Evolutionary conservation across 2,888 invertebrate genomes (phyloP), one percentile per base, ranked within the genome.

Genomic region (Chymomyza caudatula): DNA sequence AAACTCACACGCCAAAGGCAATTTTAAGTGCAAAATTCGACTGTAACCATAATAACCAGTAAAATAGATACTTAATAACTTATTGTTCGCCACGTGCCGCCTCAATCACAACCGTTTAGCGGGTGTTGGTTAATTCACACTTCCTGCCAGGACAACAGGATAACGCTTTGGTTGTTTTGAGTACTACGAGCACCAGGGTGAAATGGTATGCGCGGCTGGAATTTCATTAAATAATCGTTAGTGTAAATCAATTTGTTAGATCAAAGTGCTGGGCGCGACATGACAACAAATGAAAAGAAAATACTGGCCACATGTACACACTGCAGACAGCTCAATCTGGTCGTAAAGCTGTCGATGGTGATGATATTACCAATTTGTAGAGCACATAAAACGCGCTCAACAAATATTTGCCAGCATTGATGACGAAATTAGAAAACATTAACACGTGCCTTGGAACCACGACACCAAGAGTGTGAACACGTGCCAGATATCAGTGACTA

Each of bases 221-320:
- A 85, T 85, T 85, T 85, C 86, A 85, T 85, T 85, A 86, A 85
- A 82, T 78, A 85, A 78, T 77, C 82, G 80, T 85, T 84, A 86
- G 78, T 82, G 85, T 78, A 76, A 80, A 80, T 78, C 80, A 77
- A 77, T 79, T 79, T 73, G 75, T 67, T 76, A 76, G 85, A 85
- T 85, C 86, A 85, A 85, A 85, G 80, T 71, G 44, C 47, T 53
- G 60, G 15, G 19, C 59, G 70, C 76, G 79, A 78, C 79, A 82
- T 77, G 85, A 76, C 82, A 80, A 78, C 83, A 83, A 82, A 82
- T 82, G 76, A 77, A 85, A 85, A 73, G 75, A 74, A 76, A 82
- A 82, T 83, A 82, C 54, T 25, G 54, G 60, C 43, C 54, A 47
- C 54, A 54, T 59, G 37, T 51, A 52, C 49, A 17, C 5, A 47